A percentile compares a stretch with the other conserved stretches of the same genome.
Evolutionary conservation across 2,113 vertebrate species (phyloP).

Genomic region (Corvus hawaiiensis): DNA sequence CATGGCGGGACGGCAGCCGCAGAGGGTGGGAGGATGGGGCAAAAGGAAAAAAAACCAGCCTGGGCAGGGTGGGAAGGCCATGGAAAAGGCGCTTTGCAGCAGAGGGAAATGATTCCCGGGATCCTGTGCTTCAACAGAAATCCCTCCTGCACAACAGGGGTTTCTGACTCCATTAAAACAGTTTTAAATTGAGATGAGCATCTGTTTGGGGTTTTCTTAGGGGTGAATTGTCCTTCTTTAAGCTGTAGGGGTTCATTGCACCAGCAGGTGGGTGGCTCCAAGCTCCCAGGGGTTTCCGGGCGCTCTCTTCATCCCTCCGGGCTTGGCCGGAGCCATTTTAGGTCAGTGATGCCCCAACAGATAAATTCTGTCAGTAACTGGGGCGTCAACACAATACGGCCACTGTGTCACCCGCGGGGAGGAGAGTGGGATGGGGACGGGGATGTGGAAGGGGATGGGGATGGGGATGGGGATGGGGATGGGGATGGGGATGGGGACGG

Average conservation of each 20-base stretch:
- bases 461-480: neutral
- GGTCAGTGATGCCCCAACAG: neutral
- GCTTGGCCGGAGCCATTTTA: neutral
- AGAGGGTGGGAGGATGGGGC: accelerated
- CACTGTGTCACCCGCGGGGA: neutral
- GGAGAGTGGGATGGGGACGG: neutral
- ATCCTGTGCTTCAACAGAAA: neutral
- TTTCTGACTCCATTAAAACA: neutral
- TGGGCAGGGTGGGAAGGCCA: neutral
- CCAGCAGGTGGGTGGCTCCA: accelerated
- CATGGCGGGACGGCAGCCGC: neutral
- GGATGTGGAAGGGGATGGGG: neutral
- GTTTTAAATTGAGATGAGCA: neutral
- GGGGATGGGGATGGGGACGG: neutral
- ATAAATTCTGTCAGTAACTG: neutral
- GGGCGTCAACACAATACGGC: neutral
- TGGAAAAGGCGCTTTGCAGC: neutral
- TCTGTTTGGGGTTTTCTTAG: too few species aligned
- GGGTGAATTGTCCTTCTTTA: too few species aligned
- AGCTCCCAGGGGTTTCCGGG: neutral
- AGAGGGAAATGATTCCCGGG: neutral
- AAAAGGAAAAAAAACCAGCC: neutral
- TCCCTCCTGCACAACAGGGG: accelerated
- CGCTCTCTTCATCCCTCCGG: accelerated
- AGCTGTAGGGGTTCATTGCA: neutral